These are phyloP conservation scores for Tipula vernalis DNA, from an alignment of 2,888 invertebrate species.

Conservation along the genomic window DNA sequence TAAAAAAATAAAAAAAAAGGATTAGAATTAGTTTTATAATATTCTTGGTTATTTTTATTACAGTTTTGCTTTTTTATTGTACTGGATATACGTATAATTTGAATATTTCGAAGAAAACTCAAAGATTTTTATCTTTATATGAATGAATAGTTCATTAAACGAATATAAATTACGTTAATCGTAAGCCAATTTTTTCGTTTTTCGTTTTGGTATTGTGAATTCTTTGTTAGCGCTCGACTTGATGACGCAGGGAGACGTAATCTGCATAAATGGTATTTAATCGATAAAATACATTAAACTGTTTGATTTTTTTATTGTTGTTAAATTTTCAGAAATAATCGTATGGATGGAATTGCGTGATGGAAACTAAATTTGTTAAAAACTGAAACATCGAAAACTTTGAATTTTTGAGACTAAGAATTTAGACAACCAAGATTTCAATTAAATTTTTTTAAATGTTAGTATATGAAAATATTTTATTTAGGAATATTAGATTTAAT, in stretches of 20 bases:
- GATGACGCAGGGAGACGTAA: neutral
- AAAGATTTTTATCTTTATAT: neutral
- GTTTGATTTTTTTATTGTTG: too few species aligned
- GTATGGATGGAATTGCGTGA: too few species aligned
- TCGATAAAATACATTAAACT: neutral
- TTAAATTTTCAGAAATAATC: too few species aligned
- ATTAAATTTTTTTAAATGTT: too few species aligned
- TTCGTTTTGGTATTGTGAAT: neutral
- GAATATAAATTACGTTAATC: neutral
- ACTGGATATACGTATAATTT: neutral
- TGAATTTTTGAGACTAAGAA: too few species aligned
- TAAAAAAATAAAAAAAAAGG: neutral
- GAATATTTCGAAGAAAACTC: neutral
- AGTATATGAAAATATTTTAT: too few species aligned
- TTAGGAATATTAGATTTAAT: too few species aligned
- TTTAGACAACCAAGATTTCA: too few species aligned
- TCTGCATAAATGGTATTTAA: neutral
- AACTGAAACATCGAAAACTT: too few species aligned
- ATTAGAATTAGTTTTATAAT: neutral
- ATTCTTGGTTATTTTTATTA: neutral
- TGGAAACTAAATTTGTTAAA: too few species aligned
- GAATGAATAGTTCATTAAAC: slow-evolving; percentile 4
- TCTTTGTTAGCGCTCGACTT: neutral
- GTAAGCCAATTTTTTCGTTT: neutral
- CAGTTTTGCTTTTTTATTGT: neutral